Base-by-base conservation (phyloP, 2,888 invertebrate species). In the Apamea sordens region DNA sequence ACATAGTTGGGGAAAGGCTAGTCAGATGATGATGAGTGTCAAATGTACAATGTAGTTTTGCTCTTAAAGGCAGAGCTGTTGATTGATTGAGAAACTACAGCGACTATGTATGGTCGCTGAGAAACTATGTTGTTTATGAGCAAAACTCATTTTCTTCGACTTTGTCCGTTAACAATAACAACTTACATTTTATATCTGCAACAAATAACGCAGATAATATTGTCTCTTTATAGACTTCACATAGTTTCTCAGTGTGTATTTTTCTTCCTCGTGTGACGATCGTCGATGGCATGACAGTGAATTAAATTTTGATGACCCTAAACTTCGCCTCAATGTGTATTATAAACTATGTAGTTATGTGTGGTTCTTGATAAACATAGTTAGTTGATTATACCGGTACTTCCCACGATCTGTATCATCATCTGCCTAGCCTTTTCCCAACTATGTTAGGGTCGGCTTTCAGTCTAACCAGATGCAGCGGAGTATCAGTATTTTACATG, bases 121-220 rank as follows among this genome's bases (percentile, higher is more conserved):
- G 61, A 79, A 79, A 82, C 79, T 71, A 36, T 77, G 78, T 78
- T 77, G 84, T 84, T 78, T 80, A 86, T 67, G 79, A 53, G 28
- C 53, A 47, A 64, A 32, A 36, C 47, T 82, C 18, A 21, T 79
- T 64, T 79, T 67, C 7, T 76, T 72, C 8, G 13, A 56, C 64
- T 74, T 72, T 71, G 50, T 47, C 8, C 36, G 1, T 59, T 73
- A 76, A 69, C 63, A 28, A 65, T 32, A 67, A 64, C 6, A 61
- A 59, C 24, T 75, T 28, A 28, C 32, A 61, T 59, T 69, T 76
- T 69, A 59, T 44, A 36, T 50, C 47, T 65, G 8, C 32, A 8
- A n/a, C 18, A 28, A 44, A 65, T 36, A 11, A 3, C 0, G 10
- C 2, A 21, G 5, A 24, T 44, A 15, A 24, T 44, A 15, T 50